Conservation (phyloP, 2,797 vertebrate species). For the Parauchenoglanis ngamensis region DNA sequence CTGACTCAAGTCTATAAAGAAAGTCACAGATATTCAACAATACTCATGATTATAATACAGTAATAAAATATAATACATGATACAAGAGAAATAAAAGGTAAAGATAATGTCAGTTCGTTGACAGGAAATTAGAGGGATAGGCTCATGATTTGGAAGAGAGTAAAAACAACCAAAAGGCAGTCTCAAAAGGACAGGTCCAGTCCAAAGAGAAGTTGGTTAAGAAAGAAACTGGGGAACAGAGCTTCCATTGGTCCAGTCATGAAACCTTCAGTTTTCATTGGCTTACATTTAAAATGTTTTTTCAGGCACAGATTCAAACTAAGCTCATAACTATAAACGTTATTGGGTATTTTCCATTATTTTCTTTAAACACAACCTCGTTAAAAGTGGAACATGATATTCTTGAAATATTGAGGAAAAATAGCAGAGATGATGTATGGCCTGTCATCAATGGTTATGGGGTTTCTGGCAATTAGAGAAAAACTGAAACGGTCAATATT, state of each 20-base stretch:
- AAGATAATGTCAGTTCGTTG: constrained; percentile 69
- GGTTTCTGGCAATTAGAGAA: constrained; percentile 40
- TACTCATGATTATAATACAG: constrained; percentile 75
- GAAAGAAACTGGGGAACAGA: not conserved
- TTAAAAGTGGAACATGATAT: constrained; percentile 13
- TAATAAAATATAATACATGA: constrained; percentile 81
- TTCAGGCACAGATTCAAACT: not conserved
- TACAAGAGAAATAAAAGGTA: constrained; percentile 72
- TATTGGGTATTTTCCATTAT: not conserved
- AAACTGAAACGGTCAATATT: constrained; percentile 56
- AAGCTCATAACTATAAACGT: not conserved
- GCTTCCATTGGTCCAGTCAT: constrained; percentile 34
- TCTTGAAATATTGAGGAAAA: constrained; percentile 37
- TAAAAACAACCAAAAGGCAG: constrained; percentile 69
- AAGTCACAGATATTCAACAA: constrained; percentile 76
- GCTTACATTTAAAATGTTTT: not conserved
- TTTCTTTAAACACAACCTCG: not conserved
- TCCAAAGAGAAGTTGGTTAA: not conserved
- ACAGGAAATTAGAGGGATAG: constrained; percentile 72
- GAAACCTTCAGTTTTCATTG: constrained; percentile 10
- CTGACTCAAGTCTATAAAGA: constrained; percentile 68
- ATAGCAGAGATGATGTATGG: constrained; percentile 25
- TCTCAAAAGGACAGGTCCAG: constrained; percentile 44
- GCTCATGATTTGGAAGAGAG: constrained; percentile 68
- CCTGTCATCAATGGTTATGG: constrained; percentile 23